Base-by-base conservation (phyloP, 2,113 vertebrate species). In the Neodontobutis hainanensis region DNA sequence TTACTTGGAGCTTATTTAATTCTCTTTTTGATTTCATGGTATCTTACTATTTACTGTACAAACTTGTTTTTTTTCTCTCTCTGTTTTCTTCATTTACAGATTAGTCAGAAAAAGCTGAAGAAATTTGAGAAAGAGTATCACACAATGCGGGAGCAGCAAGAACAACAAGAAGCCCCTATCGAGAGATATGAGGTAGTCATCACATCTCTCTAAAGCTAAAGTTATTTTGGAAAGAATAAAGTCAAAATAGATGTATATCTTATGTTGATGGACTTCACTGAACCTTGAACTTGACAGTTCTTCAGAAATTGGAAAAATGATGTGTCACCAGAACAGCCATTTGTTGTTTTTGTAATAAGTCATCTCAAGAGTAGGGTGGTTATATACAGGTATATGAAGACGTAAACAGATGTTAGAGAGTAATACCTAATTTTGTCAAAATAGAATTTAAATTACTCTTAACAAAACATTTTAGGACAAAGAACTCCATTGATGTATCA, bases 91-190 rank as follows among this genome's bases (percentile, higher is more conserved):
- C 51, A n/a, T 10, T 52, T 83, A 80, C 89, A 99, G 97, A 99
- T 99, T 78, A 97, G 95, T 85, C 96, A 99, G 87, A 98, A 98
- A 91, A 98, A 99, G 85, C 88, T 99, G 81, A 99, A 99, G 93
- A 99, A 99, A 76, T 97, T 94, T 42, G 97, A 99, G 81, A 97
- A 97, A 71, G 97, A 99, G 12, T 99, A 99, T 82, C 95, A 98
- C 62, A 93, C 95, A 75, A 95, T 99, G 86, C 88, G 96, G 56
- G 97, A 99, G 80, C 96, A 99, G 80, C 97, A 98, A 80, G 97
- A 97, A 61, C 96, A 99, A 27, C 96, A 98, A 78, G 96, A 99
- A 84, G 96, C 97, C 14, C 97, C 97, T 19, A 94, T 99, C 2
- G 97, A 99, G 87, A 90, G 97, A 90, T 98, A 94, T 12, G 97